Base-by-base conservation (phyloP, 2,113 vertebrate genomes). In the Zosterops japonicus region DNA sequence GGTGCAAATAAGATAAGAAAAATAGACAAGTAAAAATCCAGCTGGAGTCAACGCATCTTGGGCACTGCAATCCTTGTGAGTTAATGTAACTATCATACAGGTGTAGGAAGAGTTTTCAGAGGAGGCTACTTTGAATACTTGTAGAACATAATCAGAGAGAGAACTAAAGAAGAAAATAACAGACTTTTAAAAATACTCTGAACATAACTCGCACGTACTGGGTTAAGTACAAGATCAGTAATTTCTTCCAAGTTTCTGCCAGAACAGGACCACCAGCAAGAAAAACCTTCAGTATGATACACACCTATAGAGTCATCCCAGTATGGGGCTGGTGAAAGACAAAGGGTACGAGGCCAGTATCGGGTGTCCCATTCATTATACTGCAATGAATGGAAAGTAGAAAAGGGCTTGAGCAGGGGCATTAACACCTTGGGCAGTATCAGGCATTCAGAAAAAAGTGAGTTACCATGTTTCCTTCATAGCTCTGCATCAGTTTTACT, bases 181-280 rank as follows among this genome's bases (percentile, higher is more conserved):
- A 80, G 39, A 47, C 11, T 77, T 35, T 74, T 84, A 77, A 79
- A 85, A 77, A 74, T 52, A 98, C 96, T 96, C 98, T 97, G 90
- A 99, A 98, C 27, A 95, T 98, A 97, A 65, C 97, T 97, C 64
- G 97, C 96, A 93, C 98, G 84, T 52, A 98, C 87, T 36, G 98
- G 94, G 82, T 98, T 98, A 81, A 98, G 97, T 68, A 98, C 89
- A 33, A 98, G 98, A 90, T 98, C 96, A 36, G 98, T 97, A 2
- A 95, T 98, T 97, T 98, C 98, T 94, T 98, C 96, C 6, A 98
- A 95, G 89, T 98, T 99, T 98, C 97, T 56, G 98, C 98, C 81
- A 98, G 97, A 93, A 98, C 97, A 11, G 97, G 97, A 50, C 97
- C 95, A 56, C 98, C 98, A 69, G 96, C 95, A 83, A 98, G 97